These are phyloP conservation scores for Conus canariensis DNA, from an alignment of 2,888 invertebrate species.

Conservation along the genomic window DNA sequence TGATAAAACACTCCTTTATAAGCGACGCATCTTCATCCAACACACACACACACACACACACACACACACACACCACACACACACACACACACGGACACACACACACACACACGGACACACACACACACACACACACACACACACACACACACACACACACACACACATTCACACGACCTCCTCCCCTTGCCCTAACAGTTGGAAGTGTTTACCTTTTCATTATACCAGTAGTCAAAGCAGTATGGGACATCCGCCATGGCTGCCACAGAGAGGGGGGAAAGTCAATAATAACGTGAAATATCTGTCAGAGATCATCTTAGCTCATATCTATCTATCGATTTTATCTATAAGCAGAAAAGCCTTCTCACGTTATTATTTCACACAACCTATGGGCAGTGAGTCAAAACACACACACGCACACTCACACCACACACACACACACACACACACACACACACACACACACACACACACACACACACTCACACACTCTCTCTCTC, in stretches of 20 bases:
- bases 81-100: slow-evolving; percentile 3
- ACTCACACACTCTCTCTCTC: too few relatives aligned
- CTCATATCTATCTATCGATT: too few relatives aligned
- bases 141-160: not conserved
- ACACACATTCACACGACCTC: not conserved
- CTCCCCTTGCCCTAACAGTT: not conserved
- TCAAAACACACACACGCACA: too few relatives aligned
- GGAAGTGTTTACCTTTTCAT: slow-evolving; percentile 64
- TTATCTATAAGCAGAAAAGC: too few relatives aligned
- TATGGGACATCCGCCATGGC: slow-evolving; percentile 76
- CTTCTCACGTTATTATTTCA: too few relatives aligned
- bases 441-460: too few relatives aligned
- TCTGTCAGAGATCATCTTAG: too few relatives aligned
- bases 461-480: too few relatives aligned
- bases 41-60: not conserved
- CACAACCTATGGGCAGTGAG: too few relatives aligned
- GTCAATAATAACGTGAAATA: not conserved
- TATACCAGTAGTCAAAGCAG: slow-evolving; percentile 76
- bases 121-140: slow-evolving; percentile 18
- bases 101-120: not conserved
- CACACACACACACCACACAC: slow-evolving; percentile 27
- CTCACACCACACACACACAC: too few relatives aligned
- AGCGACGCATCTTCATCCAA: too few relatives aligned
- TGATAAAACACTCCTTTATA: too few relatives aligned
- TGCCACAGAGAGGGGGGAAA: slow-evolving; percentile 53